Evolutionary conservation across 2,888 invertebrate species (phyloP), one percentile per base, ranked within the genome.

Genomic region (Nezara viridula): DNA sequence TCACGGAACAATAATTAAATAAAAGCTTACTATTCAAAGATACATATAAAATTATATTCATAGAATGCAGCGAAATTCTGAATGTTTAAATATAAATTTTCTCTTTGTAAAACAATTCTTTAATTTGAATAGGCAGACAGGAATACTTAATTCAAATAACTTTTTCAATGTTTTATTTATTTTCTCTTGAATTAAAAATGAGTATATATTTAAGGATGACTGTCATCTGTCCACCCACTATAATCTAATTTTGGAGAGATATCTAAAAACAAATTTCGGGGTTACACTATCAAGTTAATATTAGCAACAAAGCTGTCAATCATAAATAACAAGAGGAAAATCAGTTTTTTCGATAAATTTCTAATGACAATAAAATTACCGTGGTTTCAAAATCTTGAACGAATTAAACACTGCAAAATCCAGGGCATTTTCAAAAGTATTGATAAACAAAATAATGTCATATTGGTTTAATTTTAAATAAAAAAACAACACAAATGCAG

Each of bases 161-260:
- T 73, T 32, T 37, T 73, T 14, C 66, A 16, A 73, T 9, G 4
- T 16, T 66, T 27, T 19, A 32, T 32, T 66, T 66, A 32, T 19
- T 37, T 37, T 37, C 44, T 9, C 81, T 81, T 44, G n/a, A 44
- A n/a, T 77, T 81, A 44, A 40, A 81, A 77, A 77, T 40, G 2
- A 77, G 40, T 40, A 40, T 77, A 40, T 81, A 44, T 44, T 81
- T 47, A 47, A n/a, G n/a, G 24, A 81, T 12, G 24, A 44, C 44
- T 14, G n/a, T n/a, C 40, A 47, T n/a, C 44, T 44, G 44, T 81
- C 81, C 81, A 81, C 81, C 49, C 49, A 52, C 86, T 21, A 55
- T 12, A 60, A 86, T 86, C 86, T 60, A 60, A 86, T 86, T 86
- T 55, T 85, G 55, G 60, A n/a, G n/a, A n/a, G 40, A 60, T 37